A percentile compares a stretch with the other conserved stretches of the same genome.
Evolutionary conservation across 2,888 invertebrate species (phyloP).

Genomic region (Drosophila dives): DNA sequence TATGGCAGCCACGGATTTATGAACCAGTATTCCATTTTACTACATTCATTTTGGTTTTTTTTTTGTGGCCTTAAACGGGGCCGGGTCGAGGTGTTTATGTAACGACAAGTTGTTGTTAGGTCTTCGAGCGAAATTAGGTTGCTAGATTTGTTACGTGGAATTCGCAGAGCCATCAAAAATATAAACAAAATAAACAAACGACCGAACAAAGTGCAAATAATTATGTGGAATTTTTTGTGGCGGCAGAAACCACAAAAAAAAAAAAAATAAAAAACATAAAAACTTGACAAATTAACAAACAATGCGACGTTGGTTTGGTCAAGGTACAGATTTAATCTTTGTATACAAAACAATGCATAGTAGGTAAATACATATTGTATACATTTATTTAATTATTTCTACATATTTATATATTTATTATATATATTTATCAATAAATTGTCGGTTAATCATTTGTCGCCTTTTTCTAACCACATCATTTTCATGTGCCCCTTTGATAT

Average conservation of each 20-base stretch:
- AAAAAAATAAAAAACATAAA: not conserved
- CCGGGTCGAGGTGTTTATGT: slow-evolving; percentile 39
- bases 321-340: slow-evolving; percentile 38
- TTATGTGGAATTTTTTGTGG: slow-evolving; percentile 48
- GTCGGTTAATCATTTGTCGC: slow-evolving; percentile 1
- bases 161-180: slow-evolving; percentile 57
- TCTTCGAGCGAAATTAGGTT: slow-evolving; percentile 19
- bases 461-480: not conserved
- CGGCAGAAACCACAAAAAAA: slow-evolving; percentile 28
- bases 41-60: not conserved
- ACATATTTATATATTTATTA: not conserved
- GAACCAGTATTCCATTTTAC: slow-evolving; percentile 2
- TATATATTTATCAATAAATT: not conserved
- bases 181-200: slow-evolving; percentile 39
- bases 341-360: not conserved
- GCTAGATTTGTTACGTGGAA: slow-evolving; percentile 49
- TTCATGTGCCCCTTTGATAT: not conserved
- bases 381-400: not conserved
- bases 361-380: not conserved
- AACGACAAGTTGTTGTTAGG: slow-evolving; percentile 29
- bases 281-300: slow-evolving; percentile 11
- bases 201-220: slow-evolving; percentile 57
- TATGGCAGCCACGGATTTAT: slow-evolving; percentile 38
- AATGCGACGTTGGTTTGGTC: slow-evolving; percentile 29
- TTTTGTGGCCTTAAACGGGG: slow-evolving; percentile 20